phyloP scores from a whole-genome alignment of 2,888 invertebrate genomes.

The Oasisia sp. region DNA sequence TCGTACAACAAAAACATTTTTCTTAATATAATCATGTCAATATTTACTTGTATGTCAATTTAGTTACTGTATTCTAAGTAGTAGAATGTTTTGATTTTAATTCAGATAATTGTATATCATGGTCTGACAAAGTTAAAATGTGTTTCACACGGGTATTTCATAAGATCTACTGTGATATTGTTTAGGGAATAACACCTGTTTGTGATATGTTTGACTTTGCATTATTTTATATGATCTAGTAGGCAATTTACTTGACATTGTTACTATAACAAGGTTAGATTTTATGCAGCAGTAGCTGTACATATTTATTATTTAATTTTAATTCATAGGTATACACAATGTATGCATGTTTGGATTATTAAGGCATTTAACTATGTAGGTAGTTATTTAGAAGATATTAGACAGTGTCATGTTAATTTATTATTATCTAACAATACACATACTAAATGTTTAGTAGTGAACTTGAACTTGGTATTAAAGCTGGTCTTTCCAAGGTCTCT shows the following conservation, averaged over 20 bases:
- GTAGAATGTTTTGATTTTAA: not conserved
- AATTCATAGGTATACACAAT: too few species aligned
- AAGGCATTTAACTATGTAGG: too few species aligned
- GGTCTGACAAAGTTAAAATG: not conserved
- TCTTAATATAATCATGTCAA: not conserved
- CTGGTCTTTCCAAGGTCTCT: not conserved
- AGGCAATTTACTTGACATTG: not conserved
- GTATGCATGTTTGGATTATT: too few species aligned
- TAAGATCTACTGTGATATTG: not conserved
- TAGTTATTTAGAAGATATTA: too few species aligned
- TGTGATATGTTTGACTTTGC: not conserved
- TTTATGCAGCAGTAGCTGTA: too few species aligned
- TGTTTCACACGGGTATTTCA: not conserved
- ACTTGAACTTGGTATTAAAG: constrained; percentile 12
- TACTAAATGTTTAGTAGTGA: not conserved
- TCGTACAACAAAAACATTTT: not conserved
- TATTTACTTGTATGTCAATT: not conserved
- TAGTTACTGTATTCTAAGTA: not conserved
- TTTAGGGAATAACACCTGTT: not conserved
- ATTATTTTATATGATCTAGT: not conserved
- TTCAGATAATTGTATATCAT: not conserved
- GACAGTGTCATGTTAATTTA: not conserved
- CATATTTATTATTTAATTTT: too few species aligned
- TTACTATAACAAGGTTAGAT: not conserved
- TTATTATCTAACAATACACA: not conserved